Evolutionary conservation across 1,140 invertebrate species (phyloP), one percentile per base, ranked within the genome.

Genomic region (Bombus huntii): DNA sequence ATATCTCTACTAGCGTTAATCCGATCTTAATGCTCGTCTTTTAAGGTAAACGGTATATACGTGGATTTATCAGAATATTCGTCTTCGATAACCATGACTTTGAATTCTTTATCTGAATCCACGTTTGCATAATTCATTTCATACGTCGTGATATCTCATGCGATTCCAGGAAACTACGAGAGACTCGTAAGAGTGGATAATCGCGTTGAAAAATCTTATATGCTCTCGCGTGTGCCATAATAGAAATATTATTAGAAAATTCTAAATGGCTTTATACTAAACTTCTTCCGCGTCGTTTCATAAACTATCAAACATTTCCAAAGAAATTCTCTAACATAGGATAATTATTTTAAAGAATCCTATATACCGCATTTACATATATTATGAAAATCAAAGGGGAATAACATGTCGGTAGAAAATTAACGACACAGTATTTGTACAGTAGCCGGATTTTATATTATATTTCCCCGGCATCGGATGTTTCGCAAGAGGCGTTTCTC

Each of bases 51-150:
- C 12, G 1, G 70, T 2, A 25, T 25, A 12, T 25, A 22, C 68
- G 37, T 5, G 22, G 68, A 39, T 71, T 71, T 71, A 71, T 71
- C 68, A 13, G 25, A 13, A 44, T n/a, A 42, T n/a, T n/a, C 39
- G 39, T 72, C 39, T 34, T 42, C 39, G 25, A 72, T 72, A 72
- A 42, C 70, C 70, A 44, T 72, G 70, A 72, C 70, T 72, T 44
- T 44, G 70, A 44, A 39, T 72, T 72, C 70, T 44, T 28, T 72
- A 44, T 72, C 70, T n/a, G 70, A 28, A n/a, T 42, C 39, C 37
- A n/a, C 70, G 70, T 72, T 72, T 72, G 70, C 70, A 72, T 72
- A 72, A 72, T 72, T 44, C 22, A 42, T 72, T 72, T 25, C 37
- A 25, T 22, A 22, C 34, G 34, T 4, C 34, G 34, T 25, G 68